Conservation (phyloP, 35 echinoderm and acorn worm species). For the Heliocidaris tuberculata region DNA sequence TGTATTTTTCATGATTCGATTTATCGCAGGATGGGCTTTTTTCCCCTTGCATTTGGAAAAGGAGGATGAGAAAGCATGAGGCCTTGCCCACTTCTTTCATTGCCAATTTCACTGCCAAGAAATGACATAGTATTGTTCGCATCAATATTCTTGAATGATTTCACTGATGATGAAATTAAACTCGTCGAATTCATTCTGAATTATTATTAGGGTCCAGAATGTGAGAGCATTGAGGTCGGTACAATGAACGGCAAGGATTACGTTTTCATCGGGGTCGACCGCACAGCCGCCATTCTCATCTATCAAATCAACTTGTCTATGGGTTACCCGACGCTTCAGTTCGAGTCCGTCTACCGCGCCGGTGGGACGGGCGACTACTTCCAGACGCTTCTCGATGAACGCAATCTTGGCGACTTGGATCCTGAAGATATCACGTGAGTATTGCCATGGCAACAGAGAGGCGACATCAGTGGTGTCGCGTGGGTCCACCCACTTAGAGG, state of each 20-base stretch:
- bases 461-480: background rate
- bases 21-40: no score
- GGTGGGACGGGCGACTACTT: conserved; percentile 66
- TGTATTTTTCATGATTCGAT: no score
- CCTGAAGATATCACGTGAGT: conserved; percentile 84
- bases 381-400: conserved; percentile 52
- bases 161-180: no score
- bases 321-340: conserved; percentile 26
- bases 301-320: conserved; percentile 47
- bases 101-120: no score
- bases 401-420: conserved; percentile 68
- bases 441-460: background rate
- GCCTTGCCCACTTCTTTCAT: no score
- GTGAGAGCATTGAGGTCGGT: conserved; percentile 67
- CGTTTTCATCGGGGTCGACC: conserved; percentile 72
- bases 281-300: conserved; percentile 56
- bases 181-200: no score
- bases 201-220: conserved; percentile 63
- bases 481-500: background rate
- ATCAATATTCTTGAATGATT: no score
- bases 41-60: no score
- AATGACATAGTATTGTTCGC: no score
- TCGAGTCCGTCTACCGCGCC: conserved; percentile 70
- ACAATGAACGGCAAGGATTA: conserved; percentile 54
- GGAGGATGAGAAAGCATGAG: no score